A percentile compares a stretch with the other conserved stretches of the same genome.
These are phyloP conservation scores for Schmidtea mediterranea DNA, from an alignment of 1,140 invertebrate species.

Conservation along the genomic window DNA sequence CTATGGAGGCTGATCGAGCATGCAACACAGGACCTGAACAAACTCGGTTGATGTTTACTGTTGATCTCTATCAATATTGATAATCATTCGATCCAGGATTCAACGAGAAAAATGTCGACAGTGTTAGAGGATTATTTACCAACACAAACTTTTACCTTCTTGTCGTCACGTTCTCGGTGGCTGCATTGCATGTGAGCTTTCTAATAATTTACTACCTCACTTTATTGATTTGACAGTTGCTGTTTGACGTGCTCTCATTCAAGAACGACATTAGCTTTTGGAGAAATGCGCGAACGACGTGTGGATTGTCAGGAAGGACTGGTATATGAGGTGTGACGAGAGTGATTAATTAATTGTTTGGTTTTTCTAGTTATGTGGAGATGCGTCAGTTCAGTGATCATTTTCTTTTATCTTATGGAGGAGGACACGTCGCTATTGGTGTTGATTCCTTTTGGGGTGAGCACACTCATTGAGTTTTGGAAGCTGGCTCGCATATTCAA, in stretches of 20 bases:
- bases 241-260: constrained; percentile 85
- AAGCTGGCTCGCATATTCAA: constrained; percentile 70
- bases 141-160: constrained; percentile 71
- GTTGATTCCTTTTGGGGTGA: constrained; percentile 39
- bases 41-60: too few relatives aligned
- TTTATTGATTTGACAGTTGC: constrained; percentile 36
- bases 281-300: constrained; percentile 50
- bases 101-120: too few relatives aligned
- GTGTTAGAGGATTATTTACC: too few relatives aligned
- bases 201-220: constrained; percentile 11
- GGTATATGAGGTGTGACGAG: constrained; percentile 11
- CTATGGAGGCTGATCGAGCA: too few relatives aligned
- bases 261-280: constrained; percentile 92
- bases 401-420: constrained; percentile 72
- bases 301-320: constrained; percentile 56
- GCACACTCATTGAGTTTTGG: constrained; percentile 42
- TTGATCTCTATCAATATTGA: too few relatives aligned
- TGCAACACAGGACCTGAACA: too few relatives aligned
- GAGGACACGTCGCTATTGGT: constrained; percentile 68
- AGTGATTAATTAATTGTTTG: neutral
- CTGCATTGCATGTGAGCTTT: constrained; percentile 73
- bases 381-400: constrained; percentile 63
- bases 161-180: constrained; percentile 63
- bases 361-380: constrained; percentile 46
- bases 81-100: too few relatives aligned